A percentile compares a stretch with the other conserved stretches of the same genome.
phyloP scores from a whole-genome alignment of 2,113 vertebrate species.

The Macrotus californicus region DNA sequence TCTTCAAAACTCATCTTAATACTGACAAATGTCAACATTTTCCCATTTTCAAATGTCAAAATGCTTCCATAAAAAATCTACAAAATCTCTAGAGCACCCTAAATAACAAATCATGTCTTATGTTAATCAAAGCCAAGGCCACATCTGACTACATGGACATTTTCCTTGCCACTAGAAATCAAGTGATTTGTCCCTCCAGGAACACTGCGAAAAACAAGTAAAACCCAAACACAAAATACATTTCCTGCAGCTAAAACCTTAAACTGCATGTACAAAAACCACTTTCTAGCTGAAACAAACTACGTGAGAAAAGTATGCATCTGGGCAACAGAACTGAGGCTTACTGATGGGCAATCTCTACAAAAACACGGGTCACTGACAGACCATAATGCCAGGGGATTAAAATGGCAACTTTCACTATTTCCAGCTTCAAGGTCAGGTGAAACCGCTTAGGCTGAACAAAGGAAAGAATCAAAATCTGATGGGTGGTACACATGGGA shows the following conservation, averaged over 20 bases:
- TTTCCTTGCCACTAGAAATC: constrained; percentile 35
- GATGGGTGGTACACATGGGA: background rate
- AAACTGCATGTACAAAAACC: background rate
- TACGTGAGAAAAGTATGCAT: background rate
- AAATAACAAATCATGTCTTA: constrained; percentile 1
- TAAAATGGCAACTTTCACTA: constrained; percentile 7
- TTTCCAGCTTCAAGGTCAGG: background rate
- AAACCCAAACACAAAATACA: background rate
- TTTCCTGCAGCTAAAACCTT: background rate
- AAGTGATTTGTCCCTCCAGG: background rate
- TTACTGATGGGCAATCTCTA: background rate
- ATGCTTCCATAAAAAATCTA: constrained; percentile 27
- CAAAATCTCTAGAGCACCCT: constrained; percentile 48
- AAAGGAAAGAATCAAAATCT: background rate
- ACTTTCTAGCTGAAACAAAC: background rate
- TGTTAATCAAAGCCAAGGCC: constrained; percentile 4
- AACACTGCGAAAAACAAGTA: background rate
- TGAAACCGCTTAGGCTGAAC: constrained; percentile 10
- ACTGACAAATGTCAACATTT: constrained; percentile 42
- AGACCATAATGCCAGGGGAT: background rate
- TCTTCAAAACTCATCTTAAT: constrained; percentile 20
- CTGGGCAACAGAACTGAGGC: background rate
- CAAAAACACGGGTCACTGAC: background rate
- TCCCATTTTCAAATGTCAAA: constrained; percentile 27
- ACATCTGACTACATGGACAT: background rate